phyloP scores from a whole-genome alignment of 1,140 invertebrate genomes.

The Caenorhabditis briggsae region DNA sequence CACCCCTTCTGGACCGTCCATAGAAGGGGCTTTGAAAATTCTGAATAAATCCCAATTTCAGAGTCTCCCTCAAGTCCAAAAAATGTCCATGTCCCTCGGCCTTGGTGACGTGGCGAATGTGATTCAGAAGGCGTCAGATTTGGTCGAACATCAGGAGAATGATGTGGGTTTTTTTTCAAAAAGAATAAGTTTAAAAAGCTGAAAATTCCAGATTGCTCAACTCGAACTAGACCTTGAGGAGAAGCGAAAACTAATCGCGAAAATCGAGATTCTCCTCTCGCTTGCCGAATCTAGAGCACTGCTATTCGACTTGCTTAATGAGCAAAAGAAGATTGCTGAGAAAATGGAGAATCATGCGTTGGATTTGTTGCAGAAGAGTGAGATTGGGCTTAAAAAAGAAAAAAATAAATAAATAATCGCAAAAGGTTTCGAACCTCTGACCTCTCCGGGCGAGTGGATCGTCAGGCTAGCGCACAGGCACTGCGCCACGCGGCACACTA shows the following conservation, averaged over 20 bases:
- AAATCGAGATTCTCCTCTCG: slow-evolving; percentile 17
- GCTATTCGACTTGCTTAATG: slow-evolving; percentile 23
- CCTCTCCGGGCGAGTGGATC: no score
- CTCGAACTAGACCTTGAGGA: slow-evolving; percentile 29
- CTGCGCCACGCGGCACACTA: no score
- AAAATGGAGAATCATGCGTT: slow-evolving; percentile 39
- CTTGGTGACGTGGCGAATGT: slow-evolving; percentile 25
- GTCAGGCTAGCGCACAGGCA: no score
- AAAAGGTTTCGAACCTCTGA: no score
- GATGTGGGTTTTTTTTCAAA: neutral
- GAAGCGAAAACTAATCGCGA: slow-evolving; percentile 28
- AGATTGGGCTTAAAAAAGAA: neutral
- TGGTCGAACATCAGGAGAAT: slow-evolving; percentile 10
- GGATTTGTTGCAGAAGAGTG: slow-evolving; percentile 23
- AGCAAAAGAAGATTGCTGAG: slow-evolving; percentile 36
- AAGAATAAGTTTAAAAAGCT: neutral
- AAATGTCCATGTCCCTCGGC: slow-evolving; percentile 20
- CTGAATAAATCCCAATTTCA: neutral
- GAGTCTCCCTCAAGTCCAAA: slow-evolving; percentile 44
- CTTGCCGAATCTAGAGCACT: slow-evolving; percentile 9
- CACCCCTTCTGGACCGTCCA: no score
- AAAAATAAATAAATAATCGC: no score
- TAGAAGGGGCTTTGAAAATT: no score
- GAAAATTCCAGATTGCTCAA: slow-evolving; percentile 11
- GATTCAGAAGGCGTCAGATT: slow-evolving; percentile 14